phyloP scores from a whole-genome alignment of 2,113 vertebrate genomes.

The Festucalex cinctus region DNA sequence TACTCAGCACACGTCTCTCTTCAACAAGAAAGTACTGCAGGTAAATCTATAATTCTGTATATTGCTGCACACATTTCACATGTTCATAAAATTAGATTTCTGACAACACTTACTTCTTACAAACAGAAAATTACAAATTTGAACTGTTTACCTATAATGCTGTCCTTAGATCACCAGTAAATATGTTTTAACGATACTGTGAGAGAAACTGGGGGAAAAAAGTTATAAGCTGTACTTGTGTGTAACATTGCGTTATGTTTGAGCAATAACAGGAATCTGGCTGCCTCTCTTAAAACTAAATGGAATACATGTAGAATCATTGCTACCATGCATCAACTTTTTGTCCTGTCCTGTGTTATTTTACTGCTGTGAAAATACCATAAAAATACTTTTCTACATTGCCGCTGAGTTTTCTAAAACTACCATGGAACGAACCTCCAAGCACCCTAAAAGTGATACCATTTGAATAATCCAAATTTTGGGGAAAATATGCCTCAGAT shows the following conservation, averaged over 20 bases:
- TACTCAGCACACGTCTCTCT: conserved; percentile 64
- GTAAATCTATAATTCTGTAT: conserved; percentile 38
- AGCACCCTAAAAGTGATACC: neutral
- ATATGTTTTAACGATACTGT: neutral
- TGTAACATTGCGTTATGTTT: neutral
- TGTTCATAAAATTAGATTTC: neutral
- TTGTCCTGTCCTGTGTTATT: neutral
- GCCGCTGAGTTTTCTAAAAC: neutral
- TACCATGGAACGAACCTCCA: neutral
- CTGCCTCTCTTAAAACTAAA: neutral
- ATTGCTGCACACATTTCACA: neutral
- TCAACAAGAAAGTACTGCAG: conserved; percentile 70
- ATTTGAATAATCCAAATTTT: neutral
- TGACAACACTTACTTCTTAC: neutral
- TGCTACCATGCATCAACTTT: neutral
- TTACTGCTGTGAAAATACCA: neutral
- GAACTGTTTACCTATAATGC: neutral
- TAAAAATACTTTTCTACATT: neutral
- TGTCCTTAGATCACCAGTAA: neutral
- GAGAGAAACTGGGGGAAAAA: neutral
- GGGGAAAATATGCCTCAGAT: neutral
- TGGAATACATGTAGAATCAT: neutral
- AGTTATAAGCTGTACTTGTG: neutral
- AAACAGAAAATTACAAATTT: neutral
- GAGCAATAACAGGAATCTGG: neutral